Conservation (phyloP, 2,113 vertebrate species). For the Pimephales promelas region DNA sequence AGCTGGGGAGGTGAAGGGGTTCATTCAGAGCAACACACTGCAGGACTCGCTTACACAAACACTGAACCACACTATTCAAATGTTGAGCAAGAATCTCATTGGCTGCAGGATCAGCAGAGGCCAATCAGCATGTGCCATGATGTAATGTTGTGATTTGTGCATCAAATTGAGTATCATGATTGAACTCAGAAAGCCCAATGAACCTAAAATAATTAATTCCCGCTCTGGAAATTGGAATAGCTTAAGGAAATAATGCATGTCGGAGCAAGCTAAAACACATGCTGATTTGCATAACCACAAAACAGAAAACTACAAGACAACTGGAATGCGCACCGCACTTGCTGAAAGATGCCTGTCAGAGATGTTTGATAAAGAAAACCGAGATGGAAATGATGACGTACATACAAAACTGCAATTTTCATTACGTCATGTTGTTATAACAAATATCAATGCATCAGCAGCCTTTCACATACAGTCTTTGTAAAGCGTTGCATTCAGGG, state of each 20-base stretch:
- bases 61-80: no score
- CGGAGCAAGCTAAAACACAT: constrained; percentile 14
- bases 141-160: no score
- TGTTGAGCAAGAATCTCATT: no score
- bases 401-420: neutral
- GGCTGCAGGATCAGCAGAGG: no score
- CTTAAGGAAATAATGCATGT: neutral
- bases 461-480: neutral
- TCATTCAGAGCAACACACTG: no score
- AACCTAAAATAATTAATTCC: neutral
- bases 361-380: neutral
- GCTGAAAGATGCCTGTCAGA: neutral
- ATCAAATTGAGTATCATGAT: no score
- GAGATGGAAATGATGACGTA: neutral
- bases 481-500: neutral
- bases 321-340: neutral
- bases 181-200: no score
- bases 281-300: constrained; percentile 28
- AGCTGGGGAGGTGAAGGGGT: no score
- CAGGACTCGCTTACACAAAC: no score
- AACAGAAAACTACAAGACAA: neutral
- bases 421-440: neutral
- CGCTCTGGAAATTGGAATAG: neutral
- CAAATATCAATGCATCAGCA: neutral
- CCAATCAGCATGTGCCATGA: no score